A percentile compares a stretch with the other conserved stretches of the same genome.
Evolutionary conservation across 2,888 invertebrate genomes (phyloP).

Genomic region (Eurytoma adleriae): DNA sequence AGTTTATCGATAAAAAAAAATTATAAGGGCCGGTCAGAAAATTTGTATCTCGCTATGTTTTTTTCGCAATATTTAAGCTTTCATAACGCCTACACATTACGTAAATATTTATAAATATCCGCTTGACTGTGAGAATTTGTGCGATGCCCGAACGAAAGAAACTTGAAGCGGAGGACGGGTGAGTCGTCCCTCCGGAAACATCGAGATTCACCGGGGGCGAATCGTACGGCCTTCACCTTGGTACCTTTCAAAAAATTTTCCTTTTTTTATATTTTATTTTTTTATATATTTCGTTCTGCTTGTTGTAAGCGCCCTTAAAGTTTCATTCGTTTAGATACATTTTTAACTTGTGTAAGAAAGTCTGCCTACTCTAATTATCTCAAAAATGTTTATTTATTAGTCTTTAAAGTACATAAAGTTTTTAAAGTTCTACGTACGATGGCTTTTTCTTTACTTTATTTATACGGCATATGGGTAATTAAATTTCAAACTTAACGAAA

Average conservation of each 20-base stretch:
- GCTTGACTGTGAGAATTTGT: conserved; percentile 46
- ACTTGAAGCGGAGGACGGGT: conserved; percentile 27
- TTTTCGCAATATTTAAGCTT: conserved; percentile 36
- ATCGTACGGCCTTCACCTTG: background rate
- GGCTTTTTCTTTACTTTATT: background rate
- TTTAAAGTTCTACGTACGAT: background rate
- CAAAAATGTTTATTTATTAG: conserved; percentile 1
- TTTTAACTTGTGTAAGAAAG: background rate
- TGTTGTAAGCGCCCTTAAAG: conserved; percentile 48
- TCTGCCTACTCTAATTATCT: background rate
- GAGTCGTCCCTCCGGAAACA: background rate
- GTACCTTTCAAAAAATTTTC: conserved; percentile 15
- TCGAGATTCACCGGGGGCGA: background rate
- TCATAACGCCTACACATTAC: conserved; percentile 31
- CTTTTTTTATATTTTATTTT: conserved; percentile 5
- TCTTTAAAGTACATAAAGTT: background rate
- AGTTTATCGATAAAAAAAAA: background rate
- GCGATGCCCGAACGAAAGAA: conserved; percentile 37
- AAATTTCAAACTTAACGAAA: too few relatives aligned
- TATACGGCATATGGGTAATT: too few relatives aligned
- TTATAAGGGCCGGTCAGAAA: background rate
- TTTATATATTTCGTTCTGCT: background rate
- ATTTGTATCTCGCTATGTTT: conserved; percentile 8
- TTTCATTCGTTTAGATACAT: conserved; percentile 24
- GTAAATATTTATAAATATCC: conserved; percentile 46